Conservation (phyloP, 1,140 invertebrate species). For the Antheraea pernyi region DNA sequence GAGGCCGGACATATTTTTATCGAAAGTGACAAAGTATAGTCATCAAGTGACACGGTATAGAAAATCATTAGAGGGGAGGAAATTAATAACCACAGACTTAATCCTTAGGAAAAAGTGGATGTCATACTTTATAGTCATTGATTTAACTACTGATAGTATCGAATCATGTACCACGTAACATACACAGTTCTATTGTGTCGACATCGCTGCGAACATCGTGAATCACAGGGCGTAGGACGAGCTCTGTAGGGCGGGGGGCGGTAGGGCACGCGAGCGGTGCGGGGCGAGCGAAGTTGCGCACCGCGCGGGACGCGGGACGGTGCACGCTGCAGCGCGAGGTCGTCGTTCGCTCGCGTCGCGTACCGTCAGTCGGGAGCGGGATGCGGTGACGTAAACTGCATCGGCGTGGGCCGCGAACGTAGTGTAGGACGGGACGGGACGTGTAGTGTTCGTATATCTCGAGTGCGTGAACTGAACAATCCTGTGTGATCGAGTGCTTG, state of each 20-base stretch:
- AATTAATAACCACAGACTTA: not conserved
- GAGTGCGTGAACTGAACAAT: constrained; percentile 57
- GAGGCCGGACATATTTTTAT: not conserved
- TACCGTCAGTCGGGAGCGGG: constrained; percentile 74
- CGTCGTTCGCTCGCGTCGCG: constrained; percentile 70
- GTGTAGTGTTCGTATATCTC: constrained; percentile 50
- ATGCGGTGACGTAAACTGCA: constrained; percentile 78
- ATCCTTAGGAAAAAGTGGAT: not conserved
- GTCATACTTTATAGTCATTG: too few relatives aligned
- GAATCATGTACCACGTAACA: not conserved
- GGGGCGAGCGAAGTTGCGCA: constrained; percentile 42
- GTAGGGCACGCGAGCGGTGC: constrained; percentile 37
- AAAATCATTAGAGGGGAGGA: not conserved
- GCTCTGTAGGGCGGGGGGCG: constrained; percentile 27
- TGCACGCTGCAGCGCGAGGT: constrained; percentile 75
- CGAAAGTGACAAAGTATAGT: not conserved
- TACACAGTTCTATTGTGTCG: constrained; percentile 29
- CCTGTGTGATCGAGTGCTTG: constrained; percentile 62
- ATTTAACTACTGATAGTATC: not conserved
- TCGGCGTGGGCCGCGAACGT: constrained; percentile 71
- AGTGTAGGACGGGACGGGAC: constrained; percentile 75
- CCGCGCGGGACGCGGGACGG: constrained; percentile 56
- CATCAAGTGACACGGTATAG: not conserved
- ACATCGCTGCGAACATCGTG: constrained; percentile 39
- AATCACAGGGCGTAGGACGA: constrained; percentile 73